phyloP scores from a whole-genome alignment of 2,113 vertebrate species.

The Zapus hudsonius region DNA sequence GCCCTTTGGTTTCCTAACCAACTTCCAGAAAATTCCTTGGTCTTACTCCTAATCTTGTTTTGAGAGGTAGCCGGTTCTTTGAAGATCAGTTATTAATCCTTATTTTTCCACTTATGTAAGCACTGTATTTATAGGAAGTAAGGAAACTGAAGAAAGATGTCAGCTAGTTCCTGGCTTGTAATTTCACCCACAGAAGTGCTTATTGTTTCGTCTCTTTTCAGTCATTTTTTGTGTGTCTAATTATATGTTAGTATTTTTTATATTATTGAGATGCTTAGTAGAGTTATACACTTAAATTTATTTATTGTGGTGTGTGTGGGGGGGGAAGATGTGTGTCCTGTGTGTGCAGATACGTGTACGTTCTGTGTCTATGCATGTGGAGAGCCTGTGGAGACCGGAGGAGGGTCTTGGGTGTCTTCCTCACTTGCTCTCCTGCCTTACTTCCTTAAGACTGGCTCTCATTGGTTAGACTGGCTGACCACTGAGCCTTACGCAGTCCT shows the following conservation, averaged over 20 bases:
- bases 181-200: background rate
- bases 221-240: background rate
- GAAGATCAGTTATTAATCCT: conserved; percentile 42
- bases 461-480: too few species aligned
- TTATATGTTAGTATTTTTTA: conserved; percentile 27
- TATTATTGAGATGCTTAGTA: conserved; percentile 31
- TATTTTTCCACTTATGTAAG: background rate
- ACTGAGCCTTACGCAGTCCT: too few species aligned
- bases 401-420: too few species aligned
- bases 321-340: background rate
- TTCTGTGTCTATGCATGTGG: too few species aligned
- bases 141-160: conserved; percentile 14
- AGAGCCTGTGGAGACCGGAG: too few species aligned
- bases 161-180: background rate
- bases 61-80: conserved; percentile 34
- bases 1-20: background rate
- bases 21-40: background rate
- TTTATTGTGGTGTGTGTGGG: background rate
- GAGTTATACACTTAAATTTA: conserved; percentile 9
- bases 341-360: too few species aligned
- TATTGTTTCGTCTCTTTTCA: conserved; percentile 40
- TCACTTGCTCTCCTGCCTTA: too few species aligned
- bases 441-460: too few species aligned
- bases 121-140: conserved; percentile 38
- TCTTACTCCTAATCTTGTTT: conserved; percentile 9